Base-by-base conservation (phyloP, 2,113 vertebrate genomes). In the Siniperca knerii region DNA sequence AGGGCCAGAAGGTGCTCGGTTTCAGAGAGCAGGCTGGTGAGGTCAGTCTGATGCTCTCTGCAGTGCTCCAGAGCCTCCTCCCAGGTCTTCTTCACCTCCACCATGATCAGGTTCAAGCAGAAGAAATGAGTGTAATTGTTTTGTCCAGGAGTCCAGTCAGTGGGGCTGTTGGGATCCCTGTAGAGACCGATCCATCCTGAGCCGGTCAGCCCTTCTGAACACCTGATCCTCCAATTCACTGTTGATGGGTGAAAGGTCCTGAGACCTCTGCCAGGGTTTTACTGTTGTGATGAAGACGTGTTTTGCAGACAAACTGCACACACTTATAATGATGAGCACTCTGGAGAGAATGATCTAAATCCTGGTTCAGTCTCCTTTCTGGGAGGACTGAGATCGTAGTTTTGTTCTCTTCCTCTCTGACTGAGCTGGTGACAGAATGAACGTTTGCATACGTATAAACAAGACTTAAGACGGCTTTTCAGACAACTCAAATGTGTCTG, bases 51-150 rank as follows among this genome's bases (percentile, higher is more conserved):
- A 0, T 2, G 18, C 1, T 46, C 2, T 62, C 54, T 89, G 89
- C 90, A 92, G 80, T 82, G 8, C 23, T 68, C 10, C 75, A 84
- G 12, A 52, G 90, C 91, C 2, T 68, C 79, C 66, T 92, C 86
- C 89, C 86, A 91, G 25, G 84, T 62, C 48, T 20, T 84, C 55
- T n/a, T n/a, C 11, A 66, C 10, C 0, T 0, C n/a, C 0, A 1
- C 0, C 0, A n/a, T 50, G 2, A n/a, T 78, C 0, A 23, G 76
- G 75, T 46, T 77, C 72, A 87, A 29, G 29, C 29, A 29, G 29
- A 29, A 29, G 29, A 29, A 29, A 29, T 2, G 29, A 29, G 1
- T 29, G 29, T 29, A 29, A 29, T 29, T 29, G 29, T 29, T 29
- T 29, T 29, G 29, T 29, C 29, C 29, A 29, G 29, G 29, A 29